Conservation (phyloP, 2,888 invertebrate genomes). For the Blera fallax region DNA sequence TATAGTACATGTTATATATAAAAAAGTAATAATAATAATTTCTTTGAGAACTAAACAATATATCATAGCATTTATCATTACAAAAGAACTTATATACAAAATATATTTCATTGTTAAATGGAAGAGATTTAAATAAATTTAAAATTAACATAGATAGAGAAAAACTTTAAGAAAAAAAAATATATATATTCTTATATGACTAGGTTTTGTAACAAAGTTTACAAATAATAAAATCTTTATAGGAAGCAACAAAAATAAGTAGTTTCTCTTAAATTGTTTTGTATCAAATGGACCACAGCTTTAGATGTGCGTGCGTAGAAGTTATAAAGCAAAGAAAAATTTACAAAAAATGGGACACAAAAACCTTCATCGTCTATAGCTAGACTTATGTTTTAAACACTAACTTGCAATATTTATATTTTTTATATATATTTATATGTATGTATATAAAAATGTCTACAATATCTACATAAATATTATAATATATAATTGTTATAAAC, state of each 20-base stretch:
- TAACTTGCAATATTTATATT: background rate
- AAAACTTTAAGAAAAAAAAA: background rate
- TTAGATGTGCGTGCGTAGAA: constrained; percentile 3
- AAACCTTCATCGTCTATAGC: constrained; percentile 1
- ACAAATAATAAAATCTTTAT: constrained; percentile 15
- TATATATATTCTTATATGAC: constrained; percentile 51
- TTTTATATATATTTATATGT: background rate
- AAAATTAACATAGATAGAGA: background rate
- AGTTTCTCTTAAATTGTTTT: constrained; percentile 5
- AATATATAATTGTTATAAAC: constrained; percentile 22
- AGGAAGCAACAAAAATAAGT: constrained; percentile 35
- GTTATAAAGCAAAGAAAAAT: constrained; percentile 8
- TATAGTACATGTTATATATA: background rate
- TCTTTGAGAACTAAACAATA: constrained; percentile 49
- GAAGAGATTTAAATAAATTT: background rate
- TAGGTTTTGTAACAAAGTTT: constrained; percentile 36
- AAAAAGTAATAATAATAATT: constrained; percentile 22
- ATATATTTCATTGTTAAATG: background rate
- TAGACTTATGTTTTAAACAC: background rate
- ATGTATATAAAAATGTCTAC: constrained; percentile 31
- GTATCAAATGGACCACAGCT: constrained; percentile 44
- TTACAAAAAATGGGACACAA: background rate
- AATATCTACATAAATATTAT: constrained; percentile 52
- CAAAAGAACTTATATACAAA: background rate
- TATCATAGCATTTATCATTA: constrained; percentile 37